Evolutionary conservation across 92 coral and sea anemone genomes (phyloP).

Genomic region (Virgularia gustaviana): DNA sequence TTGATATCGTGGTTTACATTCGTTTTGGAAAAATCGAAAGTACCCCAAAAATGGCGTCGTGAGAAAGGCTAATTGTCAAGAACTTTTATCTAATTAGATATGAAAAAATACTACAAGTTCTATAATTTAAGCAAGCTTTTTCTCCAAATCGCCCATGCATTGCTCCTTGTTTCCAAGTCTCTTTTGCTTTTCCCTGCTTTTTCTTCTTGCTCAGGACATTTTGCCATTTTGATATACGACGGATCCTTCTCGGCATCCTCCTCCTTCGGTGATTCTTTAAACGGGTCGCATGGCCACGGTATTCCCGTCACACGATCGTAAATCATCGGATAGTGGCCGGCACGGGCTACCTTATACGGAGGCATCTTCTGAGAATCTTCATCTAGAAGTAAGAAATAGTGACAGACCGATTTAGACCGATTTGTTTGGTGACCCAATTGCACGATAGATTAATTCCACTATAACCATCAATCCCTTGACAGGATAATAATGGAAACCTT

Average conservation of each 20-base stretch:
- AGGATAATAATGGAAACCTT: too few relatives aligned
- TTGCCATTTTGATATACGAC: conserved; percentile 19
- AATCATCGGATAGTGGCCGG: conserved; percentile 41
- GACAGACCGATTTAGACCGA: too few relatives aligned
- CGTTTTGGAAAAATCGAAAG: background rate
- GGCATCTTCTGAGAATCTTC: conserved; percentile 34
- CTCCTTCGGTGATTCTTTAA: conserved; percentile 22
- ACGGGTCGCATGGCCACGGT: conserved; percentile 41
- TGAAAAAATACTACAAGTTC: background rate
- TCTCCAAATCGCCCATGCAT: conserved; percentile 1
- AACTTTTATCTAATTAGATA: too few relatives aligned
- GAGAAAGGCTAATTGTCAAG: too few relatives aligned
- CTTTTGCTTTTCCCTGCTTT: background rate
- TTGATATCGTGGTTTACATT: too few relatives aligned
- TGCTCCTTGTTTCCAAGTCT: background rate
- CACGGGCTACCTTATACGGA: conserved; percentile 27
- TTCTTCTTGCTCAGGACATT: conserved; percentile 24
- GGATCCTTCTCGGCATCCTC: conserved; percentile 35
- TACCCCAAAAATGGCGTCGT: too few relatives aligned
- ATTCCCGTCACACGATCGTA: conserved; percentile 37
- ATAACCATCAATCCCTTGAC: too few relatives aligned
- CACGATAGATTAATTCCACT: too few relatives aligned
- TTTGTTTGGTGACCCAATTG: too few relatives aligned
- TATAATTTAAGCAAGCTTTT: background rate
- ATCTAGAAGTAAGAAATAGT: background rate